Evolutionary conservation across 2,113 vertebrate species (phyloP), one percentile per base, ranked within the genome.

Genomic region (Myotis yumanensis): DNA sequence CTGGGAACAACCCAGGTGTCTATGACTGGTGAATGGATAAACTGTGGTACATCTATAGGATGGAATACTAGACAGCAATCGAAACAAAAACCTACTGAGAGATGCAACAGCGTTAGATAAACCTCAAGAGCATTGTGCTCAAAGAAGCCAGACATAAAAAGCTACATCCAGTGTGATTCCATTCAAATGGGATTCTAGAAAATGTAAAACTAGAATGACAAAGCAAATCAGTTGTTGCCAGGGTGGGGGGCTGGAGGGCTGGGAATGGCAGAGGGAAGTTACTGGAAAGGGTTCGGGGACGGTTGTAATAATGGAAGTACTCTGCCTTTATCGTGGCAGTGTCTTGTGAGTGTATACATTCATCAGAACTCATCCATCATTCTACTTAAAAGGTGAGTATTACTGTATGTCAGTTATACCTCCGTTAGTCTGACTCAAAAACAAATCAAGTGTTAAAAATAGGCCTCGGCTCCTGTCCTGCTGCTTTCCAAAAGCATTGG

Each of bases 371-470:
- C 62, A 62, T 17, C n/a, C 35, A 54, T 83, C 28, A 15, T 73
- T 90, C 89, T 59, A 51, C 43, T 73, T 94, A 28, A 75, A 93
- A 62, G 69, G 68, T 86, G 77, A n/a, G 6, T 72, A 72, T 71
- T 52, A 86, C 30, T 35, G 30, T 37, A 10, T 73, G 18, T 86
- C 91, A 86, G 52, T 59, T 54, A 54, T 22, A 62, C n/a, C 14
- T 82, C 59, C 77, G 72, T 35, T 30, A 76, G n/a, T 51, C 40
- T 94, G 62, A 64, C 77, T 83, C 52, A 76, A 73, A 96, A 86
- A 76, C 30, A 95, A 88, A 77, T 89, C 37, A n/a, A 57, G 35
- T 11, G 52, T 90, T 89, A 83, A 86, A 91, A 79, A 32, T 11
- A 75, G 84, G 22, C 32, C 71, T 66, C 23, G 30, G 43, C 11